Percentiles rank a stretch among this genome's conserved stretches.
These are phyloP conservation scores for Rhadinocentrus ornatus DNA, from an alignment of 2,797 vertebrate species.

Conservation along the genomic window DNA sequence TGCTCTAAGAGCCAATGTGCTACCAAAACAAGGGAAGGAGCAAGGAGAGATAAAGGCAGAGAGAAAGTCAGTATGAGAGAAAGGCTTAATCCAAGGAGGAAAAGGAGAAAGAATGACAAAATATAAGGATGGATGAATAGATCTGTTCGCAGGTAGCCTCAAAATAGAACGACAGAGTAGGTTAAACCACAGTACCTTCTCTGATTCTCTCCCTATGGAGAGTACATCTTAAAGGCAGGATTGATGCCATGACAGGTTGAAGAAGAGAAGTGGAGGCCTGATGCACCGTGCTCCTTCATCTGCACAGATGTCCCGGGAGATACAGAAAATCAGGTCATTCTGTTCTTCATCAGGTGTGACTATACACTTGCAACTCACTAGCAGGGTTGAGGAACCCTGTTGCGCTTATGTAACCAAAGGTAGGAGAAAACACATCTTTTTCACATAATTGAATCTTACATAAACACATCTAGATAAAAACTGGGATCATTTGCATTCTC, in stretches of 20 bases:
- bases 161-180: constrained; percentile 57
- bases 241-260: constrained; percentile 78
- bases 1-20: constrained; percentile 65
- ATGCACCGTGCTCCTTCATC: constrained; percentile 70
- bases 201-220: constrained; percentile 68
- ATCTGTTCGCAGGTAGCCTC: constrained; percentile 50
- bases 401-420: constrained; percentile 59
- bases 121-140: constrained; percentile 61
- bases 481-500: not conserved
- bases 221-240: constrained; percentile 70
- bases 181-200: constrained; percentile 70
- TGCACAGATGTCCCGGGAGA: constrained; percentile 73
- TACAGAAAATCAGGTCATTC: constrained; percentile 75
- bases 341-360: constrained; percentile 75
- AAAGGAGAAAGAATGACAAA: constrained; percentile 61
- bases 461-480: not conserved
- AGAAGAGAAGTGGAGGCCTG: constrained; percentile 64
- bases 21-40: constrained; percentile 60
- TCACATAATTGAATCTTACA: constrained; percentile 25
- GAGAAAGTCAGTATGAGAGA: constrained; percentile 50
- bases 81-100: constrained; percentile 59
- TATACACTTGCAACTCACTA: constrained; percentile 42
- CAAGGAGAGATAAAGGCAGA: constrained; percentile 53
- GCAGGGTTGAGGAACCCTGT: constrained; percentile 53
- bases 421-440: constrained; percentile 10